A percentile compares a stretch with the other conserved stretches of the same genome.
These are phyloP conservation scores for Daboia siamensis DNA, from an alignment of 2,113 vertebrate genomes.

Conservation along the genomic window DNA sequence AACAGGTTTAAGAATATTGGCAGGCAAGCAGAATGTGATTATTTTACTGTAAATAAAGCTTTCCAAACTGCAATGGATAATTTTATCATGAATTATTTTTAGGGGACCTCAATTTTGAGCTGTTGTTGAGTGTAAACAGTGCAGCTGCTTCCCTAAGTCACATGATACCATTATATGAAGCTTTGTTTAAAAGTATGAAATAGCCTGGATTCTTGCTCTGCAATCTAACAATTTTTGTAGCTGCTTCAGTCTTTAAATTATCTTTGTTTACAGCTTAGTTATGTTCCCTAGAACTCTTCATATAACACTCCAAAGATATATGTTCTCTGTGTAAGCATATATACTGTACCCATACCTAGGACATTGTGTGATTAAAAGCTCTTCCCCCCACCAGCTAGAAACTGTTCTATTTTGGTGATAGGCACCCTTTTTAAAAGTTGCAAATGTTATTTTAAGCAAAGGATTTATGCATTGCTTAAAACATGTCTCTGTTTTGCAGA, in stretches of 20 bases:
- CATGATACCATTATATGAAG: slow-evolving; percentile 27
- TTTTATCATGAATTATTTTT: slow-evolving; percentile 28
- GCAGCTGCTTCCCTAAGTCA: neutral
- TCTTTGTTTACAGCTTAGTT: slow-evolving; percentile 60
- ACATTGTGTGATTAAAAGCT: neutral
- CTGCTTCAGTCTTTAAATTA: slow-evolving; percentile 53
- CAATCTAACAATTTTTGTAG: neutral
- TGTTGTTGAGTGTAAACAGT: slow-evolving; percentile 41
- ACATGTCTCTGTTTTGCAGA: slow-evolving; percentile 66
- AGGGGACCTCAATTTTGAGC: slow-evolving; percentile 34
- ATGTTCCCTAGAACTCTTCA: slow-evolving; percentile 44
- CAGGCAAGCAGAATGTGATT: neutral
- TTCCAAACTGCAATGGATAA: neutral
- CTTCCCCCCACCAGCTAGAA: slow-evolving; percentile 41
- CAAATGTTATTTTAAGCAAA: slow-evolving; percentile 54
- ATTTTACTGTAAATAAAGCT: neutral
- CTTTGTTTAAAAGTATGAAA: slow-evolving; percentile 52
- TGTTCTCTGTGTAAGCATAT: slow-evolving; percentile 43
- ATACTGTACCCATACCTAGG: slow-evolving; percentile 29
- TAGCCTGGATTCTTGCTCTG: neutral
- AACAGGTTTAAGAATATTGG: neutral
- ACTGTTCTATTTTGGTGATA: slow-evolving; percentile 9
- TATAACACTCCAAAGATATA: slow-evolving; percentile 39
- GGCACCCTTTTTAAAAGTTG: slow-evolving; percentile 22
- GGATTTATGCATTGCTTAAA: slow-evolving; percentile 61